Percentiles rank a stretch among this genome's conserved stretches.
These are phyloP conservation scores for Protophormia terraenovae DNA, from an alignment of 2,888 invertebrate genomes.

Conservation along the genomic window DNA sequence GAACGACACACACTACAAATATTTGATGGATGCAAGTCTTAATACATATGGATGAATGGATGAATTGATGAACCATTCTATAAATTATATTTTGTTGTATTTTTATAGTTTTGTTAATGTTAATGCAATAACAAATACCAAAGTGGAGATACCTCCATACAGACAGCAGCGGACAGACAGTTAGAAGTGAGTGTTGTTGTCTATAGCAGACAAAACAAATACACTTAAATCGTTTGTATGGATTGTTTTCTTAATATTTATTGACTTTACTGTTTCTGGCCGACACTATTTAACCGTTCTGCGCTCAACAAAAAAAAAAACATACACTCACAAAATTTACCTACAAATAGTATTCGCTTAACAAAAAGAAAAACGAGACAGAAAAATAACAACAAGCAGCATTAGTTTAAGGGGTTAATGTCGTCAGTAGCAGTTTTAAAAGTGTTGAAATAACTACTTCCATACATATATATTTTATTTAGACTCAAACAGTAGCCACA, in stretches of 20 bases:
- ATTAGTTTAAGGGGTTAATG: background rate
- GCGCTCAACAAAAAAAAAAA: constrained; percentile 9
- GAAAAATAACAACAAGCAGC: background rate
- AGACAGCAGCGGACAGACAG: background rate
- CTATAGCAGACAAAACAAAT: constrained; percentile 61
- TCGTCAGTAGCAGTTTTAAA: constrained; percentile 36
- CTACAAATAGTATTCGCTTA: too few species aligned
- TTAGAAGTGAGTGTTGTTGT: background rate
- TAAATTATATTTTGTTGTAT: background rate
- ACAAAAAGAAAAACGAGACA: constrained; percentile 10
- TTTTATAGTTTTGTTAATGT: constrained; percentile 32
- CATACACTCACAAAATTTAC: background rate
- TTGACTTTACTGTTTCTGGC: constrained; percentile 52
- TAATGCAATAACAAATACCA: constrained; percentile 61
- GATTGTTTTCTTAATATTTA: constrained; percentile 26
- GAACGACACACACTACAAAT: background rate
- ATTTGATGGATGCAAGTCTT: constrained; percentile 5
- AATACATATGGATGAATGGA: background rate
- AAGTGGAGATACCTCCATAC: background rate
- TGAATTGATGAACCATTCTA: constrained; percentile 3
- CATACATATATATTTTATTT: too few species aligned
- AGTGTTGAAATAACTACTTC: background rate
- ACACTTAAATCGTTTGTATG: constrained; percentile 55
- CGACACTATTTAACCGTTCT: constrained; percentile 37
- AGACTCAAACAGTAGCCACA: constrained; percentile 55